Evolutionary conservation across 2,888 invertebrate species (phyloP), one percentile per base, ranked within the genome.

Genomic region (Epistrophe eligans): DNA sequence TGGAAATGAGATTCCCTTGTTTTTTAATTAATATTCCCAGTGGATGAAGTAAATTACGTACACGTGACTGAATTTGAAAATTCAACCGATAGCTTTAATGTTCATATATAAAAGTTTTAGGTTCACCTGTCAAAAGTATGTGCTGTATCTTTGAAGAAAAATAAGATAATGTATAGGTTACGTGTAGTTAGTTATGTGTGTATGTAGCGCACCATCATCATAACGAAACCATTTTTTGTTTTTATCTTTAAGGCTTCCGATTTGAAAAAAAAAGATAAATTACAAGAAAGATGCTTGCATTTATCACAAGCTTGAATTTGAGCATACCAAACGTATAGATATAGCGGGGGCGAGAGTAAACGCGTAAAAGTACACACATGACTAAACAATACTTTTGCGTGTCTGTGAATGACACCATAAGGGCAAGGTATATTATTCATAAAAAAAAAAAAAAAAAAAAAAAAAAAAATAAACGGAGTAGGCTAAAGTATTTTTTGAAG

Each of bases 41-140:
- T 80, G 66, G 76, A 84, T 80, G 40, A 66, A 77, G 80, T 84
- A 80, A 84, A 84, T 84, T 80, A 84, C 72, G 50, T 72, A 66
- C 72, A 84, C 84, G 76, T 84, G 84, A 84, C 60, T 73, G 77
- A 74, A 72, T 77, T 84, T 72, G 38, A 52, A 80, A 84, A 80
- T 80, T 72, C 80, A 52, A 67, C 64, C 72, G 80, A 84, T 84
- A 84, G 72, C 76, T 24, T 24, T 80, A 76, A 84, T 80, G 66
- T 58, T 38, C 24, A 24, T 24, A 24, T 58, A 58, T 19, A 72
- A 76, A 84, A 84, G 80, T 84, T 77, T 66, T 43, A 84, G 80
- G 76, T 84, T 84, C 77, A 84, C 80, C 84, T 84, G 84, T 84
- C 84, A 80, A 80, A 84, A 76, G 70, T 76, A 52, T 15, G 35